Percentiles rank a stretch among this genome's conserved stretches.
Conservation (phyloP, 2,113 vertebrate genomes). For the Donacobius atricapilla region DNA sequence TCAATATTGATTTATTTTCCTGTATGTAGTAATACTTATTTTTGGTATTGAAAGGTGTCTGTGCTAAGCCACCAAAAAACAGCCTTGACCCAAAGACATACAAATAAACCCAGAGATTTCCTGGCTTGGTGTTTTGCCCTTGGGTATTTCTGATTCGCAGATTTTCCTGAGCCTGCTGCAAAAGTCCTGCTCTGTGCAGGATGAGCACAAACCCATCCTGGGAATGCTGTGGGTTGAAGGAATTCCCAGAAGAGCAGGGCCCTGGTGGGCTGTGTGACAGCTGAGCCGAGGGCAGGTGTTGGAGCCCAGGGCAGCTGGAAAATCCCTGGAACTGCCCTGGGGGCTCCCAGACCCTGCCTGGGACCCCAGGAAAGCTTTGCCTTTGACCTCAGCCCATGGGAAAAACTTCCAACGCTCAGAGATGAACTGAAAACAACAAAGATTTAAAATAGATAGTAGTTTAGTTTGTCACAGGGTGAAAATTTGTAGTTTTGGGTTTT, state of each 20-base stretch:
- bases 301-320: too few species aligned
- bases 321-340: too few species aligned
- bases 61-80: not conserved
- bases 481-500: too few species aligned
- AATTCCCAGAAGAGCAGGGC: not conserved
- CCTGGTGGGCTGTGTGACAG: accelerated
- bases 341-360: too few species aligned
- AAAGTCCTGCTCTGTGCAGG: not conserved
- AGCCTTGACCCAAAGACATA: not conserved
- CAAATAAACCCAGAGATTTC: not conserved
- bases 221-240: not conserved
- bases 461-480: too few species aligned
- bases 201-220: not conserved
- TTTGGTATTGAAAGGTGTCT: not conserved
- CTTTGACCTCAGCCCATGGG: too few species aligned
- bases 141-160: not conserved
- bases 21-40: not conserved
- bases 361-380: too few species aligned
- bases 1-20: not conserved
- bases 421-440: too few species aligned
- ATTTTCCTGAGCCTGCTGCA: not conserved
- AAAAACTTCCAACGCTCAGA: too few species aligned
- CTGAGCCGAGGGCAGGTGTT: not conserved
- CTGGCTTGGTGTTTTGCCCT: not conserved
- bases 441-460: too few species aligned